Percentiles rank a stretch among this genome's conserved stretches.
phyloP scores from a whole-genome alignment of 2,113 vertebrate species.

The Onychostruthus taczanowskii region DNA sequence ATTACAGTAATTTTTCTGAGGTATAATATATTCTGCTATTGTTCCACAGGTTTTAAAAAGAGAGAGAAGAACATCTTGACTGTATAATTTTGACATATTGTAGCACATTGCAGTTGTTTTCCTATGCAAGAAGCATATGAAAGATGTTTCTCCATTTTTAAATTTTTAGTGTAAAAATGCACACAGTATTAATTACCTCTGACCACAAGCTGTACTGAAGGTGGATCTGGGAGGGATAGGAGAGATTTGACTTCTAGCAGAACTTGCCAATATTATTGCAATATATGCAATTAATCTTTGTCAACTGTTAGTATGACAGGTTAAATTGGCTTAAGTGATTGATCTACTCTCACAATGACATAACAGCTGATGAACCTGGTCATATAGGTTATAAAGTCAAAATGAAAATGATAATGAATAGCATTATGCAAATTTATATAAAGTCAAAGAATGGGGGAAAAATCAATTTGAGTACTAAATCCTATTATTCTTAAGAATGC shows the following conservation, averaged over 20 bases:
- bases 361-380: neutral
- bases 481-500: neutral
- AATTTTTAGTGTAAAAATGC: neutral
- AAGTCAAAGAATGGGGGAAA: neutral
- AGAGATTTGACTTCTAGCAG: neutral
- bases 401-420: neutral
- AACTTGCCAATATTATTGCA: neutral
- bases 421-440: neutral
- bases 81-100: neutral
- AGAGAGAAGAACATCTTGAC: neutral
- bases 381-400: constrained; percentile 3
- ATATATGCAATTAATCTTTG: constrained; percentile 21
- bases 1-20: neutral
- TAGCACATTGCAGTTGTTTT: neutral
- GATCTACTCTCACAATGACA: neutral
- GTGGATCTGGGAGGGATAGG: neutral
- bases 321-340: constrained; percentile 53
- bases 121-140: neutral
- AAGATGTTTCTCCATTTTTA: neutral
- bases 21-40: neutral
- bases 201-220: neutral
- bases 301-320: constrained; percentile 20
- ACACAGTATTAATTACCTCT: neutral
- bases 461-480: neutral
- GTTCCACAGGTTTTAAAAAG: neutral